Conservation (phyloP, 1,140 invertebrate genomes). For the Ceratina australensis region DNA sequence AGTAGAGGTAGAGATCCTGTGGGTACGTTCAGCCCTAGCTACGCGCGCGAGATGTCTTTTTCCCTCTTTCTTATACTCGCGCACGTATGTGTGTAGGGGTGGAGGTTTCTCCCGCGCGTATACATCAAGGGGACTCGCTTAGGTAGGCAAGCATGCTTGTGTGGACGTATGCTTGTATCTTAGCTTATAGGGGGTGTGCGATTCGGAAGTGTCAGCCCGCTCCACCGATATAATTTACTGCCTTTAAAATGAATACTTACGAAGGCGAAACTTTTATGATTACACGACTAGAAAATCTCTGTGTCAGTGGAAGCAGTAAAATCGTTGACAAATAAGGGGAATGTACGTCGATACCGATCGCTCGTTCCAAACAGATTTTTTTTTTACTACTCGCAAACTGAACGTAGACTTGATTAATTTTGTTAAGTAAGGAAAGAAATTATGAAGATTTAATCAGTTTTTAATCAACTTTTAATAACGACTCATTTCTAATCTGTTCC, state of each 20-base stretch:
- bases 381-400: neutral
- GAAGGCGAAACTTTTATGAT: slow-evolving; percentile 8
- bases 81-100: slow-evolving; percentile 11
- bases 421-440: neutral
- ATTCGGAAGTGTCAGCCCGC: slow-evolving; percentile 12
- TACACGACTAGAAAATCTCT: neutral
- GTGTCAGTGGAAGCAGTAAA: neutral
- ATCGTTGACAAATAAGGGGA: neutral
- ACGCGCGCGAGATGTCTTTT: slow-evolving; percentile 52
- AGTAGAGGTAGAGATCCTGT: slow-evolving; percentile 33
- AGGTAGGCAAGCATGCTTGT: slow-evolving; percentile 28
- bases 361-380: neutral
- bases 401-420: neutral
- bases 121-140: slow-evolving; percentile 20
- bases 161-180: slow-evolving; percentile 1
- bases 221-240: slow-evolving; percentile 5
- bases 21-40: slow-evolving; percentile 50
- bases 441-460: neutral
- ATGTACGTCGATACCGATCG: too few species aligned
- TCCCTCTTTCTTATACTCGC: slow-evolving; percentile 17
- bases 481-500: too few species aligned
- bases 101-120: slow-evolving; percentile 1
- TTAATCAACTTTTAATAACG: neutral
- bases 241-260: neutral
- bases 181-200: slow-evolving; percentile 55